Evolutionary conservation across 2,113 vertebrate genomes (phyloP), one percentile per base, ranked within the genome.

Genomic region (Podarcis muralis): DNA sequence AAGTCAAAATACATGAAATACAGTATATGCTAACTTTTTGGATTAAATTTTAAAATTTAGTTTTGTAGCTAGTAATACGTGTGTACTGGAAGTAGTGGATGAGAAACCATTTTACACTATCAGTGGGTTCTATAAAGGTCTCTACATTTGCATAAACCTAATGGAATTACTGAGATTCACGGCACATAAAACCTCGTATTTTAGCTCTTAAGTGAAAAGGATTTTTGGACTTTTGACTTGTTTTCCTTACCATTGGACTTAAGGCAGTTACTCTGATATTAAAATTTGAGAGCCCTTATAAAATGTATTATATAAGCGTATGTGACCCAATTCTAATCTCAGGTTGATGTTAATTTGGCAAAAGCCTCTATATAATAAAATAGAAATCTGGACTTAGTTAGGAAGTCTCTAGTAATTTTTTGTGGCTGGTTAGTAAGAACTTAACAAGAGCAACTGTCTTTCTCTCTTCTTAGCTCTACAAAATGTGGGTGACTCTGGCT

Each of bases 81-180:
- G 48, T 53, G 48, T 53, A 12, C 11, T 53, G 48, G 48, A 53
- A 12, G 81, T 66, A 84, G 85, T 77, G 84, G 83, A 7, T 57
- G 65, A 87, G 48, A 81, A 90, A 82, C 40, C 20, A 9, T 65
- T 35, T 86, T 77, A 32, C 43, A 32, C 82, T 20, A 40, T 22
- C 23, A 35, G 18, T 72, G 40, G 66, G 9, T 6, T 84, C 16
- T 69, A 75, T 89, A 27, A 83, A 43, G 57, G n/a, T 4, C 2
- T 66, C 25, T 12, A 74, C 12, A 16, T n/a, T 27, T 74, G 32
- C 37, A 1, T 30, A 74, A 15, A 25, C 66, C 3, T 93, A 53
- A n/a, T 59, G 81, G 78, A 59, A 80, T 88, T 84, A 4, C 27
- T 20, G 35, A 71, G 68, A 84, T 57, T 86, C 75, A 76, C 87